A percentile compares a stretch with the other conserved stretches of the same genome.
Conservation (phyloP, 1,140 invertebrate genomes). For the Euura lappo region DNA sequence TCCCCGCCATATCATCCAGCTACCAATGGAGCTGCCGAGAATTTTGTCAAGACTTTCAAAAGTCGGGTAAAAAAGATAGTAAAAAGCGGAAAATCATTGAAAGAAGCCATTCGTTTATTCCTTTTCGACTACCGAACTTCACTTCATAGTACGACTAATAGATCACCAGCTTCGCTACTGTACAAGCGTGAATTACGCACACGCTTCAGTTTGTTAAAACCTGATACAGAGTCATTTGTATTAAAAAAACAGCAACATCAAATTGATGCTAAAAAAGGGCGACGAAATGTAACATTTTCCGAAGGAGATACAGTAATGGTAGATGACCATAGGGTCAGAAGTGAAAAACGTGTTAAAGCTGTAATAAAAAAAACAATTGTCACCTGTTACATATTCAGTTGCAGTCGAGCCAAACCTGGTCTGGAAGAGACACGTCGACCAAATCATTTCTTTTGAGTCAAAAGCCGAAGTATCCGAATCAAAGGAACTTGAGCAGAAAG, state of each 20-base stretch:
- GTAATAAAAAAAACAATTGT: background rate
- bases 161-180: slow-evolving; percentile 4
- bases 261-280: background rate
- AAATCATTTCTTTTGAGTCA: too few species aligned
- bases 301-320: slow-evolving; percentile 16
- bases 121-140: slow-evolving; percentile 13
- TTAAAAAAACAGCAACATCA: too few species aligned
- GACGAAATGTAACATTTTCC: slow-evolving; percentile 11
- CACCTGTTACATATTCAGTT: background rate
- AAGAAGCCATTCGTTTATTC: slow-evolving; percentile 4
- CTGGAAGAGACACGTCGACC: too few species aligned
- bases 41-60: slow-evolving; percentile 40
- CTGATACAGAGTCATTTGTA: slow-evolving; percentile 6
- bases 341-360: slow-evolving; percentile 11
- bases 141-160: slow-evolving; percentile 2
- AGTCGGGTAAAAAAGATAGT: slow-evolving; percentile 31
- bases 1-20: slow-evolving; percentile 29
- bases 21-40: slow-evolving; percentile 39
- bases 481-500: too few species aligned
- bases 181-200: slow-evolving; percentile 15
- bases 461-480: too few species aligned
- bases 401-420: too few species aligned
- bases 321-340: slow-evolving; percentile 7
- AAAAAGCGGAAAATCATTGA: slow-evolving; percentile 12
- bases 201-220: slow-evolving; percentile 15